These are phyloP conservation scores for Eleginops maclovinus DNA, from an alignment of 2,113 vertebrate genomes.

Conservation along the genomic window DNA sequence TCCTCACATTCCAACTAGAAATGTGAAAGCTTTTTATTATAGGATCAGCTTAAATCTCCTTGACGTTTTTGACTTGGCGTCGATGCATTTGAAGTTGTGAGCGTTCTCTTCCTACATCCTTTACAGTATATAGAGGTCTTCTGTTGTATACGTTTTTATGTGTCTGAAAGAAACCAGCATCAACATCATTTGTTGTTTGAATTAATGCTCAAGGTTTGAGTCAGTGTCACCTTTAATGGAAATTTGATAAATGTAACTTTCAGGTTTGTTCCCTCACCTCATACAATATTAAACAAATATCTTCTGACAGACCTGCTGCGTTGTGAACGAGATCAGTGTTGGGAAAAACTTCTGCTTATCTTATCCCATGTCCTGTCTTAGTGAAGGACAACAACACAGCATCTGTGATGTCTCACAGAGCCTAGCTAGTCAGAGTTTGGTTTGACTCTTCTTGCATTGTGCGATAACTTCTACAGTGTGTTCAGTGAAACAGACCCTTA, in stretches of 20 bases:
- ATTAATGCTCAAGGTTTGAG: neutral
- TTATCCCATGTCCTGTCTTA: neutral
- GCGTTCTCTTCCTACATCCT: constrained; percentile 24
- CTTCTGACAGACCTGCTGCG: neutral
- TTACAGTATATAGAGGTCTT: constrained; percentile 34
- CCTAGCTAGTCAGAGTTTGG: neutral
- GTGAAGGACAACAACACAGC: neutral
- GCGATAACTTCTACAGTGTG: constrained; percentile 13
- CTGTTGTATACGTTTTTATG: constrained; percentile 1
- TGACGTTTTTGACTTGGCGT: constrained; percentile 30
- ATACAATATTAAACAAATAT: neutral
- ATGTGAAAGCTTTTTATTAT: constrained; percentile 3
- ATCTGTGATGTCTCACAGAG: neutral
- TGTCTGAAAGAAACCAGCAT: constrained; percentile 13
- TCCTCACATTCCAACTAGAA: constrained; percentile 12
- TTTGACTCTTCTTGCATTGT: neutral
- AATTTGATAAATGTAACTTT: neutral
- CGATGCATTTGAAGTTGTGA: neutral
- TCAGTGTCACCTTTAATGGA: neutral
- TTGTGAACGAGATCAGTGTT: neutral
- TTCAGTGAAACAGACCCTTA: neutral
- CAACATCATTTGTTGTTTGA: neutral
- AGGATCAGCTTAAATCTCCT: constrained; percentile 23
- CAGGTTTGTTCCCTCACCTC: neutral
- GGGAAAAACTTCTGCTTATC: too few species aligned